These are phyloP conservation scores for Halichoeres trimaculatus DNA, from an alignment of 2,113 vertebrate species.

Conservation along the genomic window DNA sequence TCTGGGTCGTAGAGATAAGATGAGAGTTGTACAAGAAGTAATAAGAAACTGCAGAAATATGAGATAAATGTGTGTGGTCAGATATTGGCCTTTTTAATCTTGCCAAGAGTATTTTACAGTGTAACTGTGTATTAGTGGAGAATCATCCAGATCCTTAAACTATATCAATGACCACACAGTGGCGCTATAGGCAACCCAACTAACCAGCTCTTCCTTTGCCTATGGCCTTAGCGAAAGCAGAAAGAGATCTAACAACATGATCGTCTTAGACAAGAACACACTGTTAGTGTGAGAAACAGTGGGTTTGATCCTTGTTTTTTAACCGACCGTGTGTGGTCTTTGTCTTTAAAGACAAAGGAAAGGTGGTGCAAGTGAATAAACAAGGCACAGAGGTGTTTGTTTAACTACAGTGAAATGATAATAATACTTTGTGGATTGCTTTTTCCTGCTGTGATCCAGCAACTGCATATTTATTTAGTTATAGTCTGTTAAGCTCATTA, in stretches of 20 bases:
- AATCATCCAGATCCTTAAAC: background rate
- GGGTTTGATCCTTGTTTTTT: background rate
- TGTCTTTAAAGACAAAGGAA: background rate
- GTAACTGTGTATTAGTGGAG: background rate
- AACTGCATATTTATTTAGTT: conserved; percentile 17
- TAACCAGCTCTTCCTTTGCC: background rate
- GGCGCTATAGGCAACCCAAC: conserved; percentile 12
- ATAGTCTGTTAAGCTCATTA: conserved; percentile 1
- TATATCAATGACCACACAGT: conserved; percentile 24
- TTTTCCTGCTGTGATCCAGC: conserved; percentile 9
- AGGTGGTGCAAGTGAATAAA: conserved; percentile 11
- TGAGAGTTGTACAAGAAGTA: background rate
- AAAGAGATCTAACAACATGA: background rate
- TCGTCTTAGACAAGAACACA: background rate
- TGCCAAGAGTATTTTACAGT: background rate
- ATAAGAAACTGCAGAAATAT: background rate
- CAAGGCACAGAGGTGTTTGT: conserved; percentile 34
- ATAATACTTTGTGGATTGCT: conserved; percentile 3
- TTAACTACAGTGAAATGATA: conserved; percentile 2
- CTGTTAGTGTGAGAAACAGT: conserved; percentile 12
- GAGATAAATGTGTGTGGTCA: background rate
- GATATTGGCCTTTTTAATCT: background rate
- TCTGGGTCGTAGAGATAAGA: background rate
- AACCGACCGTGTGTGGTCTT: background rate
- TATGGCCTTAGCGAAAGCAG: background rate